Evolutionary conservation across 2,888 invertebrate species (phyloP).

Genomic region (Drosophila bunnanda): DNA sequence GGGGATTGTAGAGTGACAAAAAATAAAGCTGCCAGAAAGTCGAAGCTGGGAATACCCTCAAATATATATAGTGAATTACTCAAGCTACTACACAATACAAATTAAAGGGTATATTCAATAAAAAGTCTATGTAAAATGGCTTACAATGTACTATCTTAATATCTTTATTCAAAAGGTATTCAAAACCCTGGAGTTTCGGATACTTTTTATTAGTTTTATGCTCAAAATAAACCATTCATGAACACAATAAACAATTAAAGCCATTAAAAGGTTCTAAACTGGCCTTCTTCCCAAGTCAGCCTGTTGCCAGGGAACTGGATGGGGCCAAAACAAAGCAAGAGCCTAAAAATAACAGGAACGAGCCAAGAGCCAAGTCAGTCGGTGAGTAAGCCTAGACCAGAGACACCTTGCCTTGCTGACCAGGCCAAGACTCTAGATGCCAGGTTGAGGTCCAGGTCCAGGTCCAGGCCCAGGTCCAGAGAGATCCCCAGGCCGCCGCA

Average conservation of each 20-base stretch:
- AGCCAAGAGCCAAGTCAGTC: slow-evolving; percentile 38
- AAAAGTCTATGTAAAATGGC: background rate
- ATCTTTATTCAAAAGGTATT: background rate
- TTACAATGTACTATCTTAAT: background rate
- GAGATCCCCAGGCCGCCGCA: slow-evolving; percentile 44
- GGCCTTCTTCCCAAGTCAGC: slow-evolving; percentile 6
- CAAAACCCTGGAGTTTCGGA: background rate
- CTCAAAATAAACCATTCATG: slow-evolving; percentile 7
- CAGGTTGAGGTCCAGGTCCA: slow-evolving; percentile 43
- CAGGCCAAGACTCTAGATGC: slow-evolving; percentile 41
- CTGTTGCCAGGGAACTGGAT: slow-evolving; percentile 21
- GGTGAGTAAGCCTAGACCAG: slow-evolving; percentile 47
- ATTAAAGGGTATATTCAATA: background rate
- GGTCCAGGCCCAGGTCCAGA: slow-evolving; percentile 23
- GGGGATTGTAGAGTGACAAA: slow-evolving; percentile 1
- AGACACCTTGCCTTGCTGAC: slow-evolving; percentile 65
- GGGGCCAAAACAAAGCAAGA: slow-evolving; percentile 29
- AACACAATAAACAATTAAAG: slow-evolving; percentile 27
- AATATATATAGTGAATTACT: background rate
- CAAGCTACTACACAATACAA: background rate
- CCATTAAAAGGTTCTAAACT: slow-evolving; percentile 26
- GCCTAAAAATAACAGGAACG: slow-evolving; percentile 53
- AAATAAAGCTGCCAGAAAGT: background rate
- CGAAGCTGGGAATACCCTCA: slow-evolving; percentile 44
- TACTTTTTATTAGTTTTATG: slow-evolving; percentile 13